Evolutionary conservation across 2,113 vertebrate genomes (phyloP), one percentile per base, ranked within the genome.

Genomic region (Psephotus haematonotus): DNA sequence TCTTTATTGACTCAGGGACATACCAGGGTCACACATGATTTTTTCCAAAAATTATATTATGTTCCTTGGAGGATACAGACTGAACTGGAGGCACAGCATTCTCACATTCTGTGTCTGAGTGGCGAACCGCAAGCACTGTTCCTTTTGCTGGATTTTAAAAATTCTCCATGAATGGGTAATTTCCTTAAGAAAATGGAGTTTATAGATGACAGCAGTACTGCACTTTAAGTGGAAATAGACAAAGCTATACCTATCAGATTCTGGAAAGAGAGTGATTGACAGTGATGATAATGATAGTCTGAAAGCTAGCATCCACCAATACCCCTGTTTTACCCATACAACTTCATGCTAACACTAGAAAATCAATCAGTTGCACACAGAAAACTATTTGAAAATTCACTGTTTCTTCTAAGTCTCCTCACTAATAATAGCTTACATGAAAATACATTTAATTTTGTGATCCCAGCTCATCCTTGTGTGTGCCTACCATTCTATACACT

Each of bases 401-500:
- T 55, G 0, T 52, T 88, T 52, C 17, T 93, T 90, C 13, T 29
- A 82, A 80, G 10, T 19, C 6, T 7, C 10, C 35, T 91, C 28
- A 25, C 2, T 50, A 0, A 0, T n/a, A 82, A 59, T 29, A 60
- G 6, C 19, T 72, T 69, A n/a, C 12, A 41, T 14, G 11, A 59
- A 86, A 93, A 20, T 31, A 25, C 19, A 3, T 20, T 65, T 65
- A 3, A 0, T 82, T 92, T 80, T 84, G 33, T 74, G 35, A 41
- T 37, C 25, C 12, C 19, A 41, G 31, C 6, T 84, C 28, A 82
- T 90, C 35, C 57, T 52, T 65, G 1, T 44, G 6, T 44, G 15
- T 92, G 92, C 50, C 31, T 63, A 18, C 4, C 16, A 6, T 76
- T 80, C 16, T 69, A 35, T 43, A 44, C 55, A 13, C 43, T 86